These are phyloP conservation scores for Penelope pileata DNA, from an alignment of 2,113 vertebrate genomes.

Conservation along the genomic window DNA sequence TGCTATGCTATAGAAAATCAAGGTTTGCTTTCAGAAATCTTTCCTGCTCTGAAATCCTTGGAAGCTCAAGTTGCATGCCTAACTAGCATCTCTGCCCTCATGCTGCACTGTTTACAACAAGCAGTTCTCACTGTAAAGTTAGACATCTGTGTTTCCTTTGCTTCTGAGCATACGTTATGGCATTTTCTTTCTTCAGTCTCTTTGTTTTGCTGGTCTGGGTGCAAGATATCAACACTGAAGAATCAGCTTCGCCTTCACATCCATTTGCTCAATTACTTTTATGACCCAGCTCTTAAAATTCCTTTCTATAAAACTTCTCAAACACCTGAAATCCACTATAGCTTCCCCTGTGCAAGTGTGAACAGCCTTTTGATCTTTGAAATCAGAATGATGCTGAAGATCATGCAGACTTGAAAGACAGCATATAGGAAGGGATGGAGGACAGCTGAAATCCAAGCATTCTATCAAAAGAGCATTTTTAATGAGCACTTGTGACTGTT, in stretches of 20 bases:
- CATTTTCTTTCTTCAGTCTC: neutral
- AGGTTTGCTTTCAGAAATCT: neutral
- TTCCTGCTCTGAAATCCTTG: neutral
- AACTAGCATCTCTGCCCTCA: neutral
- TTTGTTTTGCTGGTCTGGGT: neutral
- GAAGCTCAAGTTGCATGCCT: constrained; percentile 9
- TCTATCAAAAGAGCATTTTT: neutral
- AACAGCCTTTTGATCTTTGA: neutral
- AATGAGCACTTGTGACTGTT: neutral
- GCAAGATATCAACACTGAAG: neutral
- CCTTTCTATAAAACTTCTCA: neutral
- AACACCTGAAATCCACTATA: neutral
- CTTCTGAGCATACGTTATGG: neutral
- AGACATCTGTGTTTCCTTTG: neutral
- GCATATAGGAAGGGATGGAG: rapidly evolving
- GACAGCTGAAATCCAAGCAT: neutral
- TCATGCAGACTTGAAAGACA: neutral
- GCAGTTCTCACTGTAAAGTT: neutral
- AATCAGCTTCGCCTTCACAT: neutral
- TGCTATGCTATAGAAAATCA: neutral
- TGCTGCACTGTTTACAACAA: neutral
- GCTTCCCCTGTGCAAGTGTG: neutral
- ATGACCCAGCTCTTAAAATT: neutral
- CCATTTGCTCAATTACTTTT: neutral
- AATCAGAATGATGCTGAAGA: neutral